A percentile compares a stretch with the other conserved stretches of the same genome.
Conservation (phyloP, 2,888 invertebrate species). For the Eubasilissa splendida region DNA sequence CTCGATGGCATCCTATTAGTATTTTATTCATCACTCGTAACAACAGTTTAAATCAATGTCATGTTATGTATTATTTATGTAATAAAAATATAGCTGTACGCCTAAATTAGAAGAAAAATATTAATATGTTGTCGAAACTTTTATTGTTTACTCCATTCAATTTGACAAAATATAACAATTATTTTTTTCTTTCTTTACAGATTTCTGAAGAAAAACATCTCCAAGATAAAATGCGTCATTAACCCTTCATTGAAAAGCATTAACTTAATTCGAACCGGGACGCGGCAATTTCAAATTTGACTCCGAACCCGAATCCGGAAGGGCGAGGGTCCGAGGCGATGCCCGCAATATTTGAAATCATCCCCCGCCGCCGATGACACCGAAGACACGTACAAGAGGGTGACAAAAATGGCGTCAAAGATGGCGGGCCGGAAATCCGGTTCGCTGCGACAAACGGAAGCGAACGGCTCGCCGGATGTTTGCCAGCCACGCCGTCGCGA, state of each 20-base stretch:
- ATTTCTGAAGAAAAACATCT: slow-evolving; percentile 23
- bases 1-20: too few relatives aligned
- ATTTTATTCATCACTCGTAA: too few relatives aligned
- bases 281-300: slow-evolving; percentile 22
- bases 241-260: slow-evolving; percentile 24
- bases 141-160: neutral
- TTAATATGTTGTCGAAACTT: neutral
- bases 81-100: too few relatives aligned
- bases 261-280: slow-evolving; percentile 19
- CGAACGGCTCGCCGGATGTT: slow-evolving; percentile 50
- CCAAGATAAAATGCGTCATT: slow-evolving; percentile 35
- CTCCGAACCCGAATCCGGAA: slow-evolving; percentile 26
- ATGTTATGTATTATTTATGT: too few relatives aligned
- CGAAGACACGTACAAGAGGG: slow-evolving; percentile 40
- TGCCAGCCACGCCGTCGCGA: slow-evolving; percentile 17
- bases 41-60: too few relatives aligned
- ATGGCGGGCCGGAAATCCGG: slow-evolving; percentile 56
- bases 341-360: slow-evolving; percentile 26
- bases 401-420: slow-evolving; percentile 52
- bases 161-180: neutral
- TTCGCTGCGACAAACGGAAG: slow-evolving; percentile 46
- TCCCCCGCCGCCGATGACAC: slow-evolving; percentile 52
- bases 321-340: slow-evolving; percentile 34
- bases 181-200: slow-evolving; percentile 38
- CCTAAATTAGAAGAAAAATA: too few relatives aligned